Evolutionary conservation across 2,113 vertebrate genomes (phyloP), one percentile per base, ranked within the genome.

Genomic region (Hippocampus guttulatus): DNA sequence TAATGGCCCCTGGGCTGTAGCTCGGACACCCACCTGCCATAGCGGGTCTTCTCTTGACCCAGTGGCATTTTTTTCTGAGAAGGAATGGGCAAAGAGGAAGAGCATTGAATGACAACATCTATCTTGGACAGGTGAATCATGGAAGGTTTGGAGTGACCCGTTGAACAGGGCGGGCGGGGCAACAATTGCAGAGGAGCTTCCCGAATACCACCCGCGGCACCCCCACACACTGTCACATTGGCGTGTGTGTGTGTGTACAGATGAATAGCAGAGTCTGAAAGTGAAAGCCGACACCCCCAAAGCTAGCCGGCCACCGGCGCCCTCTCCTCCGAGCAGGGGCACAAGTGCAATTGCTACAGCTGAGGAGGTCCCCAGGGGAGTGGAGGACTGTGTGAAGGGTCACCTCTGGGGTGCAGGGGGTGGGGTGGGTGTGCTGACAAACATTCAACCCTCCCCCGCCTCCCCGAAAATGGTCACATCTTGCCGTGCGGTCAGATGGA

Each of bases 161-260:
- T 30, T 30, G 30, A 33, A 76, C 73, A 89, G 81, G 75, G 85
- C 30, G 4, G 30, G 1, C 3, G 73, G 83, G 74, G 81, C 79
- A 45, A 86, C 86, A 89, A 88, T 91, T 90, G 88, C 79, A 73
- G 79, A 73, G 74, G 79, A 89, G 78, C 69, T 71, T 75, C 80
- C 81, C 72, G 76, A 84, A 90, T 90, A 77, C 85, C 88, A 72
- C 70, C 77, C 70, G 76, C 82, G 75, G 77, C 30, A 75, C 78
- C 43, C 75, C 77, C 72, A 40, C 74, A 78, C 75, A 61, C 76
- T 3, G 30, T 33, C 30, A 33, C 30, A 33, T 33, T 27, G 25
- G 25, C 41, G 55, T 43, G 38, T 74, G 63, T 68, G 45, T 51
- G 30, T 82, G 75, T 82, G 73, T 73, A 64, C 52, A 66, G 73